phyloP scores from a whole-genome alignment of 2,888 invertebrate genomes.

The Biston betularia region DNA sequence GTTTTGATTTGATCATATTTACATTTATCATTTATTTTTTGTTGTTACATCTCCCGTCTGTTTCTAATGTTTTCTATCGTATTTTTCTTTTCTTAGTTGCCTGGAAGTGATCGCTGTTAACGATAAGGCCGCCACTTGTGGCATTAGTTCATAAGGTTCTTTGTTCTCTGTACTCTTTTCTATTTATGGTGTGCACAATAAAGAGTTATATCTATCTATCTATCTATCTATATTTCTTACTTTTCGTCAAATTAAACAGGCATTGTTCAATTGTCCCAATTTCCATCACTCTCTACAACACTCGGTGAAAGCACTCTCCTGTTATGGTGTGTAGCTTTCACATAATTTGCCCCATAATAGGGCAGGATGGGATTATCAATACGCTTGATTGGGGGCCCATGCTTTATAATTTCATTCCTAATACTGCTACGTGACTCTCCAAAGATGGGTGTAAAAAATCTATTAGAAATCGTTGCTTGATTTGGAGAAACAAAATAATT shows the following conservation, averaged over 20 bases:
- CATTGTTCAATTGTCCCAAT: background rate
- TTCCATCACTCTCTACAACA: conserved; percentile 33
- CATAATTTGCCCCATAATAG: conserved; percentile 70
- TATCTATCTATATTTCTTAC: background rate
- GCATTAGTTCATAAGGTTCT: too few relatives aligned
- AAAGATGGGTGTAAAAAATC: conserved; percentile 33
- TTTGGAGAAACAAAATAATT: background rate
- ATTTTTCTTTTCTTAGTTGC: too few relatives aligned
- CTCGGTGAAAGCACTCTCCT: conserved; percentile 62
- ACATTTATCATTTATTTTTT: too few relatives aligned
- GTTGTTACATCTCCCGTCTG: too few relatives aligned
- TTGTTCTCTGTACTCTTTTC: too few relatives aligned
- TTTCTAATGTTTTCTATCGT: too few relatives aligned
- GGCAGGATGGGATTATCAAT: conserved; percentile 68
- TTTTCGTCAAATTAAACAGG: background rate
- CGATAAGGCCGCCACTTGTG: too few relatives aligned
- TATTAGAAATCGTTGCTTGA: conserved; percentile 23
- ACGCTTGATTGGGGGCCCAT: conserved; percentile 54
- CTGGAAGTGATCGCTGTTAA: too few relatives aligned
- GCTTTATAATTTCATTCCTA: conserved; percentile 53
- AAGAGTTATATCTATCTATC: background rate
- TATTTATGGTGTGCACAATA: too few relatives aligned
- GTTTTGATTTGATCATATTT: too few relatives aligned
- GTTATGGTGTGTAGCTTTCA: conserved; percentile 67
- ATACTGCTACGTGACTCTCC: conserved; percentile 41